phyloP scores from a whole-genome alignment of 2,888 invertebrate species.

The Podabrus alpinus region DNA sequence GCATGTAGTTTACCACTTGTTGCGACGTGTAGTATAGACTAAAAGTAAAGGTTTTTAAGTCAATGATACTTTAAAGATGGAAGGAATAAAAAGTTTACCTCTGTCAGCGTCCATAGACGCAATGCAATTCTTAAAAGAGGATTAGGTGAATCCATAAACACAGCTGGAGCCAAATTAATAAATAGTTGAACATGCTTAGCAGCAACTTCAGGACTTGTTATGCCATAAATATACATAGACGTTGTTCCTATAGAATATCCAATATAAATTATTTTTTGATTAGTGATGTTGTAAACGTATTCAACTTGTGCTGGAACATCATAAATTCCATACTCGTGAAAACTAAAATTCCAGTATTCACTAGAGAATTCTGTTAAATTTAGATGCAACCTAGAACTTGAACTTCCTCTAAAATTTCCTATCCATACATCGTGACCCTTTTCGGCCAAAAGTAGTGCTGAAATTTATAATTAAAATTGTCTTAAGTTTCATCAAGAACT shows the following conservation, averaged over 20 bases:
- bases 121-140: neutral
- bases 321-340: slow-evolving; percentile 30
- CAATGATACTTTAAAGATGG: neutral
- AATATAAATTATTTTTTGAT: slow-evolving; percentile 26
- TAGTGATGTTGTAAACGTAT: slow-evolving; percentile 17
- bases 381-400: slow-evolving; percentile 24
- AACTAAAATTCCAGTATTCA: slow-evolving; percentile 29
- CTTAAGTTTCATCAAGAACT: neutral
- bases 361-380: slow-evolving; percentile 8
- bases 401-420: slow-evolving; percentile 32
- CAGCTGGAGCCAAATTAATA: slow-evolving; percentile 26
- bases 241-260: slow-evolving; percentile 33
- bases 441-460: slow-evolving; percentile 27
- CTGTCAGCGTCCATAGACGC: slow-evolving; percentile 4
- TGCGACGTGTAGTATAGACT: slow-evolving; percentile 4
- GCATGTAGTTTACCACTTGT: slow-evolving; percentile 15
- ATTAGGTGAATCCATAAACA: slow-evolving; percentile 3
- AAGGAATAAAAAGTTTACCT: neutral
- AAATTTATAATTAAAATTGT: neutral
- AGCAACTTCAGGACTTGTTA: slow-evolving; percentile 23
- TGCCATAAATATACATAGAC: slow-evolving; percentile 23
- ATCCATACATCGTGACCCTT: slow-evolving; percentile 33
- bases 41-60: neutral
- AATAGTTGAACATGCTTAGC: slow-evolving; percentile 18
- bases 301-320: slow-evolving; percentile 26